Conservation (phyloP, 2,797 vertebrate species). For the Paedocypris micromegethes region DNA sequence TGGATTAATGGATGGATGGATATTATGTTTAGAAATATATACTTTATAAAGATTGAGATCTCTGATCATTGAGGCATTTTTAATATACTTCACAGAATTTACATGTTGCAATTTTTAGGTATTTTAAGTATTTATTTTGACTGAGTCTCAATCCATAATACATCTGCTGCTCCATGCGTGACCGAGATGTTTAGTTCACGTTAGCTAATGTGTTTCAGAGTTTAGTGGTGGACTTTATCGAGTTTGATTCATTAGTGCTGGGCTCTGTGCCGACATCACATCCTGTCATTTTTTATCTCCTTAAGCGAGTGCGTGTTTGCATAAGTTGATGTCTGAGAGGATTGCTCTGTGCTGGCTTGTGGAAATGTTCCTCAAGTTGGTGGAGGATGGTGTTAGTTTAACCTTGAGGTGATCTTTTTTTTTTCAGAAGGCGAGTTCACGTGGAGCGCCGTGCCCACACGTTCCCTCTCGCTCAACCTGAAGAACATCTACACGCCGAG, state of each 20-base stretch:
- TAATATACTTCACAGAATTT: too few species aligned
- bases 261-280: slow-evolving; percentile 16
- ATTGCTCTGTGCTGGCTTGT: not conserved
- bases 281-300: not conserved
- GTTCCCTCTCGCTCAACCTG: slow-evolving; percentile 76
- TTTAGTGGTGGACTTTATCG: slow-evolving; percentile 25
- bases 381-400: not conserved
- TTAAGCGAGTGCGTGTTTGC: slow-evolving; percentile 2
- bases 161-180: slow-evolving; percentile 15
- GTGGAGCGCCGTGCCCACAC: slow-evolving; percentile 59
- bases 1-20: too few species aligned
- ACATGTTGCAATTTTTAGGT: too few species aligned
- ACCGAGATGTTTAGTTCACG: slow-evolving; percentile 29
- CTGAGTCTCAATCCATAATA: too few species aligned
- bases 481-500: slow-evolving; percentile 75
- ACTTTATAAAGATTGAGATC: too few species aligned
- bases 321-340: slow-evolving; percentile 5
- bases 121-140: too few species aligned
- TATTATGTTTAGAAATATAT: too few species aligned
- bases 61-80: too few species aligned
- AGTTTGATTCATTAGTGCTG: slow-evolving; percentile 30
- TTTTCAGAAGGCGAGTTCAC: slow-evolving; percentile 62
- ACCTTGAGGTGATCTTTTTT: slow-evolving; percentile 15
- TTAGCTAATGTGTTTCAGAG: slow-evolving; percentile 29
- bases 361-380: not conserved